A percentile compares a stretch with the other conserved stretches of the same genome.
phyloP scores from a whole-genome alignment of 2,888 invertebrate species.

The Alitta virens region DNA sequence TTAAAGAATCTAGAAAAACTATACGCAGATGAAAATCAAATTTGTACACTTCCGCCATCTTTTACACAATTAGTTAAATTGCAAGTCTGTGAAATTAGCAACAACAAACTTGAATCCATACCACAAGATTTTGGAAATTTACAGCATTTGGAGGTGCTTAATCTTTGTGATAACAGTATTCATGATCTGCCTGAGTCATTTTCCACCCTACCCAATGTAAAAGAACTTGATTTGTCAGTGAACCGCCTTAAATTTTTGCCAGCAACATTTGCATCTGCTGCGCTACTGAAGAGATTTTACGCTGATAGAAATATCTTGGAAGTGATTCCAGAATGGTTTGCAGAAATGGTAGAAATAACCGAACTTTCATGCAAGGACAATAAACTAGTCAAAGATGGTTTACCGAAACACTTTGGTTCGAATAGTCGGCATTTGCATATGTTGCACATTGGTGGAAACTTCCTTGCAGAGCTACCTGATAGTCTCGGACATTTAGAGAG shows the following conservation, averaged over 20 bases:
- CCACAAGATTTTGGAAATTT: not conserved
- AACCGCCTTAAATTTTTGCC: constrained; percentile 8
- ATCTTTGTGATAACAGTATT: constrained; percentile 11
- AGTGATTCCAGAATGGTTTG: constrained; percentile 4
- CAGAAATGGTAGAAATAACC: constrained; percentile 1
- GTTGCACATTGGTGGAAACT: constrained; percentile 39
- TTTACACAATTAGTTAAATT: not conserved
- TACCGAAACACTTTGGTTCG: constrained; percentile 4
- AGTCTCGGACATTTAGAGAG: constrained; percentile 35
- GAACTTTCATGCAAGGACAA: constrained; percentile 12
- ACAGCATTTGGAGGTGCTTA: not conserved
- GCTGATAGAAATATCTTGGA: not conserved
- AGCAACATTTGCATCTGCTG: not conserved
- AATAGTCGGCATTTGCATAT: constrained; percentile 3
- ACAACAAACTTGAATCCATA: not conserved
- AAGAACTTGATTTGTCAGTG: constrained; percentile 11
- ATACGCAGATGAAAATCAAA: constrained; percentile 5
- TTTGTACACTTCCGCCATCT: not conserved
- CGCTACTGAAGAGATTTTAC: not conserved
- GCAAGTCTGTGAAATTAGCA: not conserved
- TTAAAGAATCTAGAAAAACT: not conserved
- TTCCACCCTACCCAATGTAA: constrained; percentile 2
- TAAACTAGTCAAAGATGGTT: not conserved
- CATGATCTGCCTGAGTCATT: constrained; percentile 7
- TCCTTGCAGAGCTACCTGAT: constrained; percentile 38